Percentiles rank a stretch among this genome's conserved stretches.
Conservation (phyloP, 2,797 vertebrate genomes). For the Eidolon dupreanum region DNA sequence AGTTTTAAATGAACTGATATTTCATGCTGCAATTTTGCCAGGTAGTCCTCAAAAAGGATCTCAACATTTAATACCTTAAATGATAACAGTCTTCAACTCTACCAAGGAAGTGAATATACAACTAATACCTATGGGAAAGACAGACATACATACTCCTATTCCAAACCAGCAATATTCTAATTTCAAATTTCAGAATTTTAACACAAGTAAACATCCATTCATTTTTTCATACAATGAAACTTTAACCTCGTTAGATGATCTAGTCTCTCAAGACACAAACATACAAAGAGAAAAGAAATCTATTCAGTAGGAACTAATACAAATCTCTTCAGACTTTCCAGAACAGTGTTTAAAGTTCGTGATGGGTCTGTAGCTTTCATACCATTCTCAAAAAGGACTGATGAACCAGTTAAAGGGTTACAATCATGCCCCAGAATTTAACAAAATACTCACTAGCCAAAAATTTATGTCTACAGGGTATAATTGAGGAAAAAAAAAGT, state of each 20-base stretch:
- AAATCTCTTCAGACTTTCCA: constrained; percentile 10
- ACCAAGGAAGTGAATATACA: constrained; percentile 25
- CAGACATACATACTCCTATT: not conserved
- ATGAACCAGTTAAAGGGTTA: constrained; percentile 18
- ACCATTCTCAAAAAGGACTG: not conserved
- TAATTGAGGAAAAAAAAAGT: not conserved
- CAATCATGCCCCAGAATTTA: not conserved
- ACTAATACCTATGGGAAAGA: not conserved
- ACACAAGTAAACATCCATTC: not conserved
- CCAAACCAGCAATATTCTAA: constrained; percentile 22
- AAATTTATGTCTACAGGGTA: not conserved
- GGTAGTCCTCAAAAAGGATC: not conserved
- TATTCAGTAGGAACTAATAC: constrained; percentile 24
- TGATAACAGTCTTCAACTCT: not conserved
- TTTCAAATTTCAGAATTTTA: constrained; percentile 57
- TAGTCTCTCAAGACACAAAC: constrained; percentile 47
- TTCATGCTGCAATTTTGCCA: constrained; percentile 29
- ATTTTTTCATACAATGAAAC: constrained; percentile 10
- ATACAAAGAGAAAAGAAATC: constrained; percentile 27
- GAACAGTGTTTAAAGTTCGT: not conserved
- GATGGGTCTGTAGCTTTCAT: not conserved
- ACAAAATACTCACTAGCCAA: constrained; percentile 42
- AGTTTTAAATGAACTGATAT: constrained; percentile 40
- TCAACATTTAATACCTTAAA: constrained; percentile 50
- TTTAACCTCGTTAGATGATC: not conserved